Evolutionary conservation across 2,888 invertebrate genomes (phyloP), one percentile per base, ranked within the genome.

Genomic region (Tanytarsus gracilentus): DNA sequence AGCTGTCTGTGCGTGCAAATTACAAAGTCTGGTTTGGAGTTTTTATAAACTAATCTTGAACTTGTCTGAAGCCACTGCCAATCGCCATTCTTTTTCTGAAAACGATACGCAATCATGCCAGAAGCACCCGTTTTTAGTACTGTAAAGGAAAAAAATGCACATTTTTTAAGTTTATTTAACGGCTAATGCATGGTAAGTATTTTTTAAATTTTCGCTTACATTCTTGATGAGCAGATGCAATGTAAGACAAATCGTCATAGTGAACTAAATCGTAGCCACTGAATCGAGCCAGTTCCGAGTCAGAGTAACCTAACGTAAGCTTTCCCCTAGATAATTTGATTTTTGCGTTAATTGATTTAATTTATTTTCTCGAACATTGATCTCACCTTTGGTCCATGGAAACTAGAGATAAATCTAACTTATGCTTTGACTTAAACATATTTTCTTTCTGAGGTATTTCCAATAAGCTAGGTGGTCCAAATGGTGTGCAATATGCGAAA

Each of bases 341-440:
- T 40, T 40, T 23, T 7, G 48, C 7, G 14, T 59, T 25, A 61
- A 61, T 62, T 61, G 59, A 60, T 59, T 62, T 14, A 55, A 44
- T 29, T 27, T 56, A 29, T 25, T 21, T 29, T 25, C 21, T 23
- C 14, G 14, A 25, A n/a, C 7, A 58, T 44, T 23, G 11, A 44
- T 53, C 68, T 70, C 69, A 89, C 86, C 90, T 83, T 78, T 92
- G 93, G 77, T 98, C 98, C 93, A 98, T 96, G 44, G 95, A 96
- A 66, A 97, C 90, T 65, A 97, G 82, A 63, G 92, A 87, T 62
- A 99, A 82, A 76, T 99, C 98, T 68, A 99, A 81, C 72, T 97
- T 96, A 78, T 99, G 99, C 77, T 99, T 99, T 73, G 95, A 96
- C 76, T 99, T 99, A 78, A 99, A 96, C 88, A 99, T 97, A 67